Conservation (phyloP, 2,113 vertebrate genomes). For the Aptenodytes patagonicus region DNA sequence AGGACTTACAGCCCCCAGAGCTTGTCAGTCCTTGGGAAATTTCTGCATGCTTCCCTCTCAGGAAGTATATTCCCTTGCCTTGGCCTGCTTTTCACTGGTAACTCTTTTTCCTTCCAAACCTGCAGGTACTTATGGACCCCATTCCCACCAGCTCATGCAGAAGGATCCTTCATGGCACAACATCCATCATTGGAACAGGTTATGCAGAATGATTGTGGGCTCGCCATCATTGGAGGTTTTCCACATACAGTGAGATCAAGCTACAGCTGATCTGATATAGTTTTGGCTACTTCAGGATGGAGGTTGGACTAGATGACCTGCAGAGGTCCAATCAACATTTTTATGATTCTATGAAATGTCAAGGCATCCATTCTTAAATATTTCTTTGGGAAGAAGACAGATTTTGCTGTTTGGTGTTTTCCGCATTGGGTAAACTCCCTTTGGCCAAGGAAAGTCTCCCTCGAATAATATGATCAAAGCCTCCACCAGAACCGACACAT, state of each 20-base stretch:
- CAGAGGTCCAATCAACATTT: not conserved
- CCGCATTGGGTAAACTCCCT: not conserved
- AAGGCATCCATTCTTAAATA: not conserved
- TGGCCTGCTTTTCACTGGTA: not conserved
- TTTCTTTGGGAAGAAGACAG: not conserved
- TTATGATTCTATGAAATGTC: not conserved
- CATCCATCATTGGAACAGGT: not conserved
- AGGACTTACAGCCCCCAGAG: not conserved
- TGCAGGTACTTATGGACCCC: fast-evolving
- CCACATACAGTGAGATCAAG: not conserved
- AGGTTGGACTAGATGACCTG: not conserved
- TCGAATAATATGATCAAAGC: not conserved
- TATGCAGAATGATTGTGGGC: not conserved
- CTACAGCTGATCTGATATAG: not conserved
- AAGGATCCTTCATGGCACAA: not conserved
- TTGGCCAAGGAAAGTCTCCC: not conserved
- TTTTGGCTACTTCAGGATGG: not conserved
- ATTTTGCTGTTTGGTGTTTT: not conserved
- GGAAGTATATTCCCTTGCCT: not conserved
- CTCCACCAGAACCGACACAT: not conserved
- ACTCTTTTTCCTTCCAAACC: not conserved
- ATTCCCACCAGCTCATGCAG: not conserved
- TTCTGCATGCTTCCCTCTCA: not conserved
- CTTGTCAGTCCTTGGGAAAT: not conserved
- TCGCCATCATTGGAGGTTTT: not conserved